These are phyloP conservation scores for Ivindomyrus marchei DNA, from an alignment of 2,113 vertebrate genomes.

Conservation along the genomic window DNA sequence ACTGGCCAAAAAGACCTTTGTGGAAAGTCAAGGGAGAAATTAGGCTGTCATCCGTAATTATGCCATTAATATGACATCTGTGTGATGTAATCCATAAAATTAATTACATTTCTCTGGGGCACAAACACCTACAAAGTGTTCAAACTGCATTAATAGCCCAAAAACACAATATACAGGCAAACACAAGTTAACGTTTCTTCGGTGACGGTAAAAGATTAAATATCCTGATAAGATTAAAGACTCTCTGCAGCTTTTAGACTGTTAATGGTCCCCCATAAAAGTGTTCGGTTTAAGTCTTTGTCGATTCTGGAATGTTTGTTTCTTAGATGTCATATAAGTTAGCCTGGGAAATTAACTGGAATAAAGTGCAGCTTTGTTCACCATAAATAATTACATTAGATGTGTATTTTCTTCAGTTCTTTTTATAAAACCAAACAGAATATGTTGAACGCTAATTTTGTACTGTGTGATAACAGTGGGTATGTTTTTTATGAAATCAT, in stretches of 20 bases:
- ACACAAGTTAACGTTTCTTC: neutral
- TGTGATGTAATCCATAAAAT: neutral
- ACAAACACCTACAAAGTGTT: neutral
- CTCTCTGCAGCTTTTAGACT: neutral
- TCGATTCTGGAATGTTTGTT: neutral
- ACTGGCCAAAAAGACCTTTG: neutral
- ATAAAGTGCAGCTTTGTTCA: neutral
- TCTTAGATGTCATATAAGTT: neutral
- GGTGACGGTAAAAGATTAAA: neutral
- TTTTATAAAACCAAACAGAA: neutral
- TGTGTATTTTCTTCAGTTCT: neutral
- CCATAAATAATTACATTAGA: neutral
- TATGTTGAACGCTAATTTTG: neutral
- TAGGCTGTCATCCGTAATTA: constrained; percentile 5
- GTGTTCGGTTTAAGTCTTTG: neutral
- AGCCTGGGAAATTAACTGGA: neutral
- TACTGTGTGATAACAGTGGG: neutral
- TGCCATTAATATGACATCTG: neutral
- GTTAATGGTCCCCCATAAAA: neutral
- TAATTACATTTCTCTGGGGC: neutral
- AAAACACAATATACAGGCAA: neutral
- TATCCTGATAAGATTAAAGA: neutral
- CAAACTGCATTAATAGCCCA: neutral
- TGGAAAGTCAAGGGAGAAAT: neutral
- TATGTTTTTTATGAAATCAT: neutral